These are phyloP conservation scores for Pteropus alecto DNA, from an alignment of 2,113 vertebrate species.

Conservation along the genomic window DNA sequence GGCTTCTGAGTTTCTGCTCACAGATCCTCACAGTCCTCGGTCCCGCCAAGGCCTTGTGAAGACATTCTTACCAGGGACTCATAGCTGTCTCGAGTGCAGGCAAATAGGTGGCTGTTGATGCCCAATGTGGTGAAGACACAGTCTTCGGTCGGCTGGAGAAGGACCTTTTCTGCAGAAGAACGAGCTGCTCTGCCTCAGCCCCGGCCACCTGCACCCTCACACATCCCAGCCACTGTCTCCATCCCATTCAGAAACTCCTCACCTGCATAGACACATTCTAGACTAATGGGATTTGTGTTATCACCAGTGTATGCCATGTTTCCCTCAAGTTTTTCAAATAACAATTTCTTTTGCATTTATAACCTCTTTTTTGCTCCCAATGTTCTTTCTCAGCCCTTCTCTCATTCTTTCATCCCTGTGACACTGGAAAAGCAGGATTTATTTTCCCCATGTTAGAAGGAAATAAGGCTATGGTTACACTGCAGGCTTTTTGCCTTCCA, in stretches of 20 bases:
- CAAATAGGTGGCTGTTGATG: slow-evolving; percentile 97
- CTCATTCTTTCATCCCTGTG: neutral
- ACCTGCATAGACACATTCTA: neutral
- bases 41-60: neutral
- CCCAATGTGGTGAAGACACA: slow-evolving; percentile 98
- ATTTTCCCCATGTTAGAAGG: neutral
- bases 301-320: neutral
- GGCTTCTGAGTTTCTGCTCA: neutral
- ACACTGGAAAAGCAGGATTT: neutral
- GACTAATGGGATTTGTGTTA: neutral
- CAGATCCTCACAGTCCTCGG: neutral
- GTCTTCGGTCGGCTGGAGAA: slow-evolving; percentile 95
- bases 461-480: neutral
- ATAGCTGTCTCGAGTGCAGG: slow-evolving; percentile 91
- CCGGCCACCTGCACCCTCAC: neutral
- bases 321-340: neutral
- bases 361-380: neutral
- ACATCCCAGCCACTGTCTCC: neutral
- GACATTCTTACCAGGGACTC: slow-evolving; percentile 91
- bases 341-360: neutral
- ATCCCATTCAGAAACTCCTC: neutral
- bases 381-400: neutral
- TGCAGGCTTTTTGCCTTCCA: neutral
- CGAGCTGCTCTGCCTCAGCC: neutral
- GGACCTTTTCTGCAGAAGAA: slow-evolving; percentile 89